Evolutionary conservation across 1,140 invertebrate species (phyloP).

Genomic region (Phymastichus coffea): DNA sequence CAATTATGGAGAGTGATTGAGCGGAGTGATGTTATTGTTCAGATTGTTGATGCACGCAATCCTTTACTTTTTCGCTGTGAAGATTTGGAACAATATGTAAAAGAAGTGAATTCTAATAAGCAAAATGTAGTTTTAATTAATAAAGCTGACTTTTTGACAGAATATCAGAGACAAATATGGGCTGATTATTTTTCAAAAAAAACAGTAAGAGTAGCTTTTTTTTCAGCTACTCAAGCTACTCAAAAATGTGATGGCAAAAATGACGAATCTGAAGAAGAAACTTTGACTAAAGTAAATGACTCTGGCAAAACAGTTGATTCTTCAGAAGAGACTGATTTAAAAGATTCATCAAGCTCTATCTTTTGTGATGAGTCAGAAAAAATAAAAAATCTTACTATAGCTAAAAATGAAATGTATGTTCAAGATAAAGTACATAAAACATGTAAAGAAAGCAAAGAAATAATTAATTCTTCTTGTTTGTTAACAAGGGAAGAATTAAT

Average conservation of each 20-base stretch:
- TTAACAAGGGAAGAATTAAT: slow-evolving; percentile 57
- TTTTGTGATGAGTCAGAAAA: slow-evolving; percentile 36
- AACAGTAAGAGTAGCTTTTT: slow-evolving; percentile 76
- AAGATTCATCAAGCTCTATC: not conserved
- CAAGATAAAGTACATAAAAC: not conserved
- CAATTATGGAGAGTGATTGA: slow-evolving; percentile 98
- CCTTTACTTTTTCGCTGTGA: slow-evolving; percentile 90
- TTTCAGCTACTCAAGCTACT: slow-evolving; percentile 70
- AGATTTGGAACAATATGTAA: slow-evolving; percentile 93
- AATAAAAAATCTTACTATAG: not conserved
- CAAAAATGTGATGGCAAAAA: slow-evolving; percentile 49
- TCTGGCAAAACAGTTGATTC: not conserved
- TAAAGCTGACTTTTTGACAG: slow-evolving; percentile 93
- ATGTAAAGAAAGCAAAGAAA: too few species aligned
- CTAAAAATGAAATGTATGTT: slow-evolving; percentile 5
- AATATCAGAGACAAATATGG: slow-evolving; percentile 82
- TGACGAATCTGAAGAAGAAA: slow-evolving; percentile 28
- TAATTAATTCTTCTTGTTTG: slow-evolving; percentile 44
- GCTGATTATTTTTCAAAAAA: slow-evolving; percentile 79
- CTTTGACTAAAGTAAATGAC: too few species aligned
- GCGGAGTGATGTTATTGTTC: slow-evolving; percentile 90
- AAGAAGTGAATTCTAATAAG: slow-evolving; percentile 78
- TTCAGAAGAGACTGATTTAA: not conserved
- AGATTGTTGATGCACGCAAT: slow-evolving; percentile 97
- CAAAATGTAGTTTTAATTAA: slow-evolving; percentile 87